Evolutionary conservation across 2,888 invertebrate species (phyloP).

Genomic region (Cephus nigrinus): DNA sequence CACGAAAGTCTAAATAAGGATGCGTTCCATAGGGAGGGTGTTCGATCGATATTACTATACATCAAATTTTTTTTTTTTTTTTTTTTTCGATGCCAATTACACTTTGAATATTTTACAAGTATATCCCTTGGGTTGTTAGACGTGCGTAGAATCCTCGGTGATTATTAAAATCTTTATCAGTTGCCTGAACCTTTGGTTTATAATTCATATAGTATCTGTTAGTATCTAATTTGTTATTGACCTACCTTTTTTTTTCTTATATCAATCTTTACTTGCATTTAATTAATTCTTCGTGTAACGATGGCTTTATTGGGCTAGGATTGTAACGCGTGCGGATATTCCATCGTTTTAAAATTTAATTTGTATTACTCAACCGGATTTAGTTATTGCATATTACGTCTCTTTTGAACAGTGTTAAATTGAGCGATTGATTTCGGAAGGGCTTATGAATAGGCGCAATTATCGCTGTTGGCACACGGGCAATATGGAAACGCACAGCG

Average conservation of each 20-base stretch:
- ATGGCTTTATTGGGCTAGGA: background rate
- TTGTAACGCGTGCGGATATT: background rate
- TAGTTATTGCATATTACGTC: background rate
- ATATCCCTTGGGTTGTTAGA: background rate
- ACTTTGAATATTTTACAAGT: background rate
- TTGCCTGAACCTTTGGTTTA: background rate
- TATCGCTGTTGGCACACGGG: background rate
- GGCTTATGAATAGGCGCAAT: background rate
- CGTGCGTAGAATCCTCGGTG: background rate
- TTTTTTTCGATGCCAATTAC: background rate
- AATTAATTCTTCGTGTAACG: background rate
- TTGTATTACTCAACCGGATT: background rate
- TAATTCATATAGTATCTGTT: no score
- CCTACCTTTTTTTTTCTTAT: background rate
- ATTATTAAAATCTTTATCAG: background rate
- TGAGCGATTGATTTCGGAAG: background rate
- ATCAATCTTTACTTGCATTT: background rate
- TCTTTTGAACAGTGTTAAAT: background rate
- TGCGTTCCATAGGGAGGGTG: background rate
- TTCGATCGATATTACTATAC: background rate
- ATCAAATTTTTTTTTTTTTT: background rate
- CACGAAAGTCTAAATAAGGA: background rate
- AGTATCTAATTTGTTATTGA: background rate
- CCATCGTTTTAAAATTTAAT: background rate
- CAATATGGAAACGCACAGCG: background rate